Conservation (phyloP, 2,797 vertebrate species). For the Hippocampus kuda region DNA sequence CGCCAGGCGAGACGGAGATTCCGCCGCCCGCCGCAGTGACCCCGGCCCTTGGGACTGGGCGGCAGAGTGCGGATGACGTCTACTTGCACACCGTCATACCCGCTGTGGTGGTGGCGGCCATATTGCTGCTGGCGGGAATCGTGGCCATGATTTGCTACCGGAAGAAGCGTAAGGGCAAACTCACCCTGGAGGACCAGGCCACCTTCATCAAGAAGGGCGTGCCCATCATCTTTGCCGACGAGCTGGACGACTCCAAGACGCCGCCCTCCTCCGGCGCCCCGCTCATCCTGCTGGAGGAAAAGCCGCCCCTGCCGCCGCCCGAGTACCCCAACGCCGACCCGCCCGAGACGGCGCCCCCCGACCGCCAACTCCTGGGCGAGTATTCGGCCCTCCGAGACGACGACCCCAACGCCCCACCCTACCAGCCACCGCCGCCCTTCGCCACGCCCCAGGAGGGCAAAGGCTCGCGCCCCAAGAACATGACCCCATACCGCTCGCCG, state of each 20-base stretch:
- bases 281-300: slow-evolving; percentile 94
- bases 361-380: slow-evolving; percentile 88
- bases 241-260: slow-evolving; percentile 88
- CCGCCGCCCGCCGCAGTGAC: slow-evolving; percentile 61
- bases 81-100: slow-evolving; percentile 97
- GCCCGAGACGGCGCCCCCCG: slow-evolving; percentile 87
- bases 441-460: slow-evolving; percentile 91
- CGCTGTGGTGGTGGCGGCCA: slow-evolving; percentile 89
- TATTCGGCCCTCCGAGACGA: slow-evolving; percentile 90
- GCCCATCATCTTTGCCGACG: slow-evolving; percentile 94
- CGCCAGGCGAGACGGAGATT: slow-evolving; percentile 53
- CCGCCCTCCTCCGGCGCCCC: slow-evolving; percentile 95
- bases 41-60: slow-evolving; percentile 70
- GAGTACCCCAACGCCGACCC: slow-evolving; percentile 91
- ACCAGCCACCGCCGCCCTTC: slow-evolving; percentile 94
- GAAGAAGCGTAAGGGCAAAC: slow-evolving; percentile 93
- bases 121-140: slow-evolving; percentile 86
- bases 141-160: slow-evolving; percentile 98
- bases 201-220: slow-evolving; percentile 98
- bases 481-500: slow-evolving; percentile 97
- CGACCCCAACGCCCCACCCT: slow-evolving; percentile 88
- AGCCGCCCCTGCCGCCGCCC: slow-evolving; percentile 87
- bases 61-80: slow-evolving; percentile 87
- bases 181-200: slow-evolving; percentile 96
- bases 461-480: slow-evolving; percentile 97